These are phyloP conservation scores for Chloebia gouldiae DNA, from an alignment of 2,113 vertebrate species.

Conservation along the genomic window DNA sequence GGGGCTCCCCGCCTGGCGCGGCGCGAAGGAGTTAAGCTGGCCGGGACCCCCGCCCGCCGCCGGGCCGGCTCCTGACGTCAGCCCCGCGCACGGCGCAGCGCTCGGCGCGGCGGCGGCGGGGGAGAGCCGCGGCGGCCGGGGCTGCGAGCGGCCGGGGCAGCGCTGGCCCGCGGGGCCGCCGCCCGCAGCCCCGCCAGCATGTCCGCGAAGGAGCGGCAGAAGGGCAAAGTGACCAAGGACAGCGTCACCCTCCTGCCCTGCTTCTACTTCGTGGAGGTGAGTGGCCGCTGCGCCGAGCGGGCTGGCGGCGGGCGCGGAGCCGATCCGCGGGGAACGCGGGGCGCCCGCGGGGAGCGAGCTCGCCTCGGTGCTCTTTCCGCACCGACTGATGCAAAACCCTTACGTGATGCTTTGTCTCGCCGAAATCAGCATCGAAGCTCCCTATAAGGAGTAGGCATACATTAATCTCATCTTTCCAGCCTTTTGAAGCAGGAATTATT, in stretches of 20 bases:
- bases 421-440: background rate
- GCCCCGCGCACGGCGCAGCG: constrained; percentile 24
- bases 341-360: background rate
- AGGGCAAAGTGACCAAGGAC: constrained; percentile 87
- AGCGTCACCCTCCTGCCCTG: constrained; percentile 94
- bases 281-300: constrained; percentile 22
- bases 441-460: background rate
- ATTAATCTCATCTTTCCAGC: background rate
- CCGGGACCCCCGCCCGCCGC: background rate
- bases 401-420: background rate
- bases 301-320: background rate
- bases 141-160: background rate
- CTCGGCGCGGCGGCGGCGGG: constrained; percentile 28
- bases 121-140: constrained; percentile 9
- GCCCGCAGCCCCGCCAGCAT: constrained; percentile 74
- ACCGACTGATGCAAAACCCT: background rate
- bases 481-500: background rate
- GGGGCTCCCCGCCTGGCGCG: background rate
- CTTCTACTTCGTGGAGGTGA: constrained; percentile 98
- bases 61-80: constrained; percentile 69
- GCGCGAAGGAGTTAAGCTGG: background rate
- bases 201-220: constrained; percentile 86
- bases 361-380: background rate
- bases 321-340: background rate
- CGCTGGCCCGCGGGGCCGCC: background rate